Conservation (phyloP, 2,113 vertebrate species). For the Podilymbus podiceps region DNA sequence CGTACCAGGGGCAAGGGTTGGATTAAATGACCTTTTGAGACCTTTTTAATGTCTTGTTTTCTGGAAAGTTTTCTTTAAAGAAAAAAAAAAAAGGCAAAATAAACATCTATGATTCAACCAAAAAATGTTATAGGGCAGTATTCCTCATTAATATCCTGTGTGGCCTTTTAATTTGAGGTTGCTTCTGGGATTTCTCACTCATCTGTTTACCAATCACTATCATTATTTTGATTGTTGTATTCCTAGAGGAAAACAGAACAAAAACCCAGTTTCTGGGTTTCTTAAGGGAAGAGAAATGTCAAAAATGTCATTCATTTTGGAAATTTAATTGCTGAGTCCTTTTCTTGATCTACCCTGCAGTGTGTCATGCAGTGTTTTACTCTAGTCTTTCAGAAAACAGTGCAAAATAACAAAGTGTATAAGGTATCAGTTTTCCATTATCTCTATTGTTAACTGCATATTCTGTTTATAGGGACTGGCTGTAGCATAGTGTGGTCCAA, state of each 20-base stretch:
- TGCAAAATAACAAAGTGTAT: background rate
- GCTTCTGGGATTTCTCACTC: conserved; percentile 19
- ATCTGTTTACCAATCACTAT: conserved; percentile 26
- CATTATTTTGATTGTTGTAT: background rate
- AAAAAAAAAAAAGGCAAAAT: background rate
- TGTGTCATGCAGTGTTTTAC: background rate
- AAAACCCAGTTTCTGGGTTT: background rate
- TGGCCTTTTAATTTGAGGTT: conserved; percentile 24
- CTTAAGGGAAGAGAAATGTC: conserved; percentile 11
- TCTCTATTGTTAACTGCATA: background rate
- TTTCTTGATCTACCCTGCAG: background rate
- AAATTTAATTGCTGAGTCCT: background rate
- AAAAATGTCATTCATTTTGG: conserved; percentile 9
- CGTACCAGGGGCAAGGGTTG: background rate
- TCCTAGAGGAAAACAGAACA: background rate
- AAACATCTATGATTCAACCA: background rate
- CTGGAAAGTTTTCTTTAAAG: background rate
- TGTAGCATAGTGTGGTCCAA: background rate
- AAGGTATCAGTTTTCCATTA: background rate
- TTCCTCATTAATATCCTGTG: background rate
- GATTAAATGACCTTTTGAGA: background rate
- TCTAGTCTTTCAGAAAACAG: background rate
- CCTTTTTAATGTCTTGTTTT: background rate
- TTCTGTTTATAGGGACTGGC: background rate
- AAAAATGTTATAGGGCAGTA: background rate